Percentiles rank a stretch among this genome's conserved stretches.
phyloP scores from a whole-genome alignment of 2,888 invertebrate genomes.

The Oligia strigilis region DNA sequence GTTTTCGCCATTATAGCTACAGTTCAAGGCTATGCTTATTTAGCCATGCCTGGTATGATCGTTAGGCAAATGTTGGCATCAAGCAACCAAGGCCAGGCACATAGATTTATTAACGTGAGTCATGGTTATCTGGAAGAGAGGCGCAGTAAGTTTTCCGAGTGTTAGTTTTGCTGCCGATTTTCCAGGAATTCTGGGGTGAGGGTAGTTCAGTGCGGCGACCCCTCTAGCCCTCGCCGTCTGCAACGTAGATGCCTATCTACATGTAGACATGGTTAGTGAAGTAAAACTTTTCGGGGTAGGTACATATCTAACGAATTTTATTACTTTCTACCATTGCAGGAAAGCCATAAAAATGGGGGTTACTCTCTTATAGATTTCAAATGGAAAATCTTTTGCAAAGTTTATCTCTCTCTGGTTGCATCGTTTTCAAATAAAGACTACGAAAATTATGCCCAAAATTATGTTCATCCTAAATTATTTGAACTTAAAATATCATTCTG shows the following conservation, averaged over 20 bases:
- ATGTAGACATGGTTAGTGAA: slow-evolving; percentile 36
- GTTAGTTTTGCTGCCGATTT: slow-evolving; percentile 67
- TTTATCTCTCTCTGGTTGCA: background rate
- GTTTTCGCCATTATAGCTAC: slow-evolving; percentile 52
- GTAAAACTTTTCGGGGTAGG: slow-evolving; percentile 58
- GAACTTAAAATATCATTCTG: slow-evolving; percentile 12
- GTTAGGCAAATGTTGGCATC: slow-evolving; percentile 56
- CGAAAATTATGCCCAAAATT: background rate
- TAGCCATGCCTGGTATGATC: slow-evolving; percentile 59
- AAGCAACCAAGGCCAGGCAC: slow-evolving; percentile 55
- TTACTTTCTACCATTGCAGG: slow-evolving; percentile 23
- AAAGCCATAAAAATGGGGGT: slow-evolving; percentile 24
- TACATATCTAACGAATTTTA: slow-evolving; percentile 45
- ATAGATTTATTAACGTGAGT: slow-evolving; percentile 62
- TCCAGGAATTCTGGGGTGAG: slow-evolving; percentile 69
- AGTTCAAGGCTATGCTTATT: slow-evolving; percentile 66
- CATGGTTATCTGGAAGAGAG: slow-evolving; percentile 55
- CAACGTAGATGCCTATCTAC: slow-evolving; percentile 54
- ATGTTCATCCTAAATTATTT: background rate
- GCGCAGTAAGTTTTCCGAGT: slow-evolving; percentile 54
- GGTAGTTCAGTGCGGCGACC: slow-evolving; percentile 67
- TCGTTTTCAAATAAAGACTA: slow-evolving; percentile 24
- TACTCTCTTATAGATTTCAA: slow-evolving; percentile 13
- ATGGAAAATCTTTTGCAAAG: slow-evolving; percentile 13
- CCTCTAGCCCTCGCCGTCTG: slow-evolving; percentile 70